phyloP scores from a whole-genome alignment of 2,113 vertebrate species.

The Illadopsis cleaveri region DNA sequence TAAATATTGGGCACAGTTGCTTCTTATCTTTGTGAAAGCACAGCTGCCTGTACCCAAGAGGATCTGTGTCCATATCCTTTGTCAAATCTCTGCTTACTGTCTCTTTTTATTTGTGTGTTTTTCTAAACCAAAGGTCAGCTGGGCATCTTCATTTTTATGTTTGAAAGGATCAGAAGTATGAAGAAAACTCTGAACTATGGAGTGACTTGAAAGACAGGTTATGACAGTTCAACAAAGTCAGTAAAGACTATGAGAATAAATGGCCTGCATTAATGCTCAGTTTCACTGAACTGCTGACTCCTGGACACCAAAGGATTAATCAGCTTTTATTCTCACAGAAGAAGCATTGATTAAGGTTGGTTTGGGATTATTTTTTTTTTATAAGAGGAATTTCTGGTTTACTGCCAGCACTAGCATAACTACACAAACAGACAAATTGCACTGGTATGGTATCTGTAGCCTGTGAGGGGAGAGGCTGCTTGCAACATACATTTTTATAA shows the following conservation, averaged over 20 bases:
- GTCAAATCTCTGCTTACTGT: neutral
- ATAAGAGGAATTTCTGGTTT: neutral
- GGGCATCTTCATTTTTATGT: neutral
- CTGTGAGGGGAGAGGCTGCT: neutral
- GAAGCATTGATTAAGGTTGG: neutral
- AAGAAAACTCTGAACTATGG: neutral
- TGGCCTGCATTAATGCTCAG: neutral
- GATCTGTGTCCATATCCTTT: neutral
- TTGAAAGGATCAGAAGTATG: neutral
- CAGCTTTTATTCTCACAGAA: neutral
- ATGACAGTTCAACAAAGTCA: neutral
- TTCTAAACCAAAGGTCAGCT: neutral
- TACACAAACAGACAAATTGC: neutral
- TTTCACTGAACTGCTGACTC: neutral
- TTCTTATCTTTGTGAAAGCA: neutral
- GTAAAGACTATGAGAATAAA: neutral
- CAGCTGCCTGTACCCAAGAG: neutral
- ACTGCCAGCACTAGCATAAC: neutral
- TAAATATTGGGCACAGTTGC: neutral
- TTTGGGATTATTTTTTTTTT: neutral
- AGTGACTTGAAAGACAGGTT: neutral
- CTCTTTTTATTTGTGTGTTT: neutral
- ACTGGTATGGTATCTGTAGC: neutral
- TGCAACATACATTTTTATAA: neutral
- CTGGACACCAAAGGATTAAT: neutral